phyloP scores from a whole-genome alignment of 1,140 invertebrate species.

The Phymorhynchus buccinoides region DNA sequence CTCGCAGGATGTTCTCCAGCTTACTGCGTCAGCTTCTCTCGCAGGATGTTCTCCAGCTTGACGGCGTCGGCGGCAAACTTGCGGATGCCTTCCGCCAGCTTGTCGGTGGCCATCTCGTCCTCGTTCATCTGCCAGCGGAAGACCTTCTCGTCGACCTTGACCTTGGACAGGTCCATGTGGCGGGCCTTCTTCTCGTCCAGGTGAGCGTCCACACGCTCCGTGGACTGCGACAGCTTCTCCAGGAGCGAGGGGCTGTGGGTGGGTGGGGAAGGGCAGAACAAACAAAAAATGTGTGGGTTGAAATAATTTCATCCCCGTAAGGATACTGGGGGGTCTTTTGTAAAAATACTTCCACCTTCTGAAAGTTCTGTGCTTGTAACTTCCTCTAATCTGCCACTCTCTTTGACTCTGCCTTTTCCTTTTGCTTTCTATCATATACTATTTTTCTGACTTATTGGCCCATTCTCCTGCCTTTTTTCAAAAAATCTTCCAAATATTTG shows the following conservation, averaged over 20 bases:
- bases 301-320: no score
- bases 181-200: conserved; percentile 69
- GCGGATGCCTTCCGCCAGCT: conserved; percentile 95
- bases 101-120: conserved; percentile 98
- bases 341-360: no score
- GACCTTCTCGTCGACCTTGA: conserved; percentile 78
- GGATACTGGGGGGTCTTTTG: no score
- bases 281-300: no score
- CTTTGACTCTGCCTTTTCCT: no score
- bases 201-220: conserved; percentile 50
- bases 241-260: conserved; percentile 66
- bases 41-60: conserved; percentile 82
- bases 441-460: no score
- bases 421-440: no score
- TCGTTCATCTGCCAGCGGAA: conserved; percentile 95
- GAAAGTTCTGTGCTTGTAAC: no score
- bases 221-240: conserved; percentile 62
- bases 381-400: no score
- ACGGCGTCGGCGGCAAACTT: conserved; percentile 95
- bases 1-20: background rate
- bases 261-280: no score
- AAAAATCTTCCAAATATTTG: no score
- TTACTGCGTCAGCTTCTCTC: conserved; percentile 42
- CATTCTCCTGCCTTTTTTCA: no score
- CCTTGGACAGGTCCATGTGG: conserved; percentile 82